Base-by-base conservation (phyloP, 2,113 vertebrate species). In the Cavia porcellus region DNA sequence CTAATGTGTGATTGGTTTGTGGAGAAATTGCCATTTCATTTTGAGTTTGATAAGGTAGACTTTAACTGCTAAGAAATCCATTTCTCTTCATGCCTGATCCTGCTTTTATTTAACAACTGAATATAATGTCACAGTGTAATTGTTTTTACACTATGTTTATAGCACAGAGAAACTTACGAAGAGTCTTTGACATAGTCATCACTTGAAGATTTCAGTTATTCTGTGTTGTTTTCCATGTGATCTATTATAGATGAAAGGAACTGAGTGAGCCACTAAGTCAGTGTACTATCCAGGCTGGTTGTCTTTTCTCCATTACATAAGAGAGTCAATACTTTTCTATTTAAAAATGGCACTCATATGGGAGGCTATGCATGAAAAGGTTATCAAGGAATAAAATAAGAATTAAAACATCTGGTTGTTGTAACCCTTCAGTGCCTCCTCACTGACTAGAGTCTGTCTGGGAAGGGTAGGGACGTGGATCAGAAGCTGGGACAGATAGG, bases 1-100 rank as follows among this genome's bases (percentile, higher is more conserved):
- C 32, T 88, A 84, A 95, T 82, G 86, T 81, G 14, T 92, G 87
- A 90, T 72, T 90, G 85, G 42, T 38, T 97, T 85, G 59, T 86
- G 64, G 38, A 8, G 19, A 88, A 96, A 96, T 86, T 91, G 59
- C 19, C 81, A 38, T 96, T 90, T 97, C 92, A 92, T 92, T 97
- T 86, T 92, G 62, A 87, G 15, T 81, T 87, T 90, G 70, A 94
- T 88, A 90, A 88, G 77, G 68, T 55, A 86, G 85, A 95, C 24
- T 12, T 47, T 82, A 92, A 90, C 22, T 97, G 80, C 77, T 55
- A 92, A 85, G 64, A 96, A 92, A 86, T 61, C 47, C 47, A 55
- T 89, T 96, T 94, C 20, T 96, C 42, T 90, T 77, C 87, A 77
- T 90, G 25, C 47, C 64, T 87, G 24, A 89, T 74, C 50, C 89